Conservation (phyloP, 1,140 invertebrate genomes). For the Plectus sambesii region DNA sequence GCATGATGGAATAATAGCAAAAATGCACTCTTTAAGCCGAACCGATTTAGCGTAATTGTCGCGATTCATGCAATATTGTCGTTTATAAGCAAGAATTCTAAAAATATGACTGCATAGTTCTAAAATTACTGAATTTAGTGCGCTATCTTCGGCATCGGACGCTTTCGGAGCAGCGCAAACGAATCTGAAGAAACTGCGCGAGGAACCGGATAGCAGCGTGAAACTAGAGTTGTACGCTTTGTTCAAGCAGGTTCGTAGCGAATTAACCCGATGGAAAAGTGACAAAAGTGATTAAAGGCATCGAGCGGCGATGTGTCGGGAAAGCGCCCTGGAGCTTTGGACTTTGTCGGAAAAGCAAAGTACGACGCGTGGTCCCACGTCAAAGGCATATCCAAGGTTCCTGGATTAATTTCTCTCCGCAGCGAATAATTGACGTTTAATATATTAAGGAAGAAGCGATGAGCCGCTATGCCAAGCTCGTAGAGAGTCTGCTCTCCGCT, state of each 20-base stretch:
- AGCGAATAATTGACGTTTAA: background rate
- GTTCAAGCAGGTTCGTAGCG: slow-evolving; percentile 52
- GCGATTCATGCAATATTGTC: no score
- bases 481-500: slow-evolving; percentile 23
- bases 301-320: slow-evolving; percentile 52
- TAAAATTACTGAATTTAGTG: no score
- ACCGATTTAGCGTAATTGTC: no score
- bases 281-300: slow-evolving; percentile 46
- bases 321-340: slow-evolving; percentile 55
- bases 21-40: no score
- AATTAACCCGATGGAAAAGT: background rate
- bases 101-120: no score
- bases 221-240: slow-evolving; percentile 56
- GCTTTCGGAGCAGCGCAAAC: slow-evolving; percentile 49
- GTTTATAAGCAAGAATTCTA: no score
- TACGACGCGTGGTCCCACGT: slow-evolving; percentile 55
- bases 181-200: slow-evolving; percentile 46
- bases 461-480: slow-evolving; percentile 41
- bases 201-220: slow-evolving; percentile 52
- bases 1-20: no score
- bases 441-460: slow-evolving; percentile 47
- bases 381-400: slow-evolving; percentile 21
- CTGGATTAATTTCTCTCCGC: slow-evolving; percentile 3
- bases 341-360: slow-evolving; percentile 56
- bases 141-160: slow-evolving; percentile 10